These are phyloP conservation scores for Lordiphosa collinella DNA, from an alignment of 1,140 invertebrate genomes.

Conservation along the genomic window DNA sequence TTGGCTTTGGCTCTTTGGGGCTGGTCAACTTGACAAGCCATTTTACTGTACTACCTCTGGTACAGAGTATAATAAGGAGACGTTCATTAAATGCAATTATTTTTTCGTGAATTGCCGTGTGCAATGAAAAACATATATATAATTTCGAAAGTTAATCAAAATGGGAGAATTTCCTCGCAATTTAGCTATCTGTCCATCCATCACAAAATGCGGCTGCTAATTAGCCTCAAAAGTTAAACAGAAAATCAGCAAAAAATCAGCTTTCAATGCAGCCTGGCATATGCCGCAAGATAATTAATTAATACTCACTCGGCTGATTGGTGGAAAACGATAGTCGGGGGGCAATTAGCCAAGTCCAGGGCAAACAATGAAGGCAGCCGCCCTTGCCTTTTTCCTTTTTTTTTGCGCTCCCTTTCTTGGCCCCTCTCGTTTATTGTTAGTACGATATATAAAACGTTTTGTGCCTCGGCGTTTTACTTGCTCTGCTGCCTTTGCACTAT, in stretches of 20 bases:
- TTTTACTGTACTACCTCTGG: too few relatives aligned
- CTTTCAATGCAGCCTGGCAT: conserved; percentile 58
- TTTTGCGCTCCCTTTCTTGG: conserved; percentile 21
- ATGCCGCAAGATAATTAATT: conserved; percentile 64
- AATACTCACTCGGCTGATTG: conserved; percentile 58
- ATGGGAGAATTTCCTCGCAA: neutral
- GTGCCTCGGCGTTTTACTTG: conserved; percentile 27
- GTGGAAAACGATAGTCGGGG: conserved; percentile 48
- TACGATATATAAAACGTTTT: conserved; percentile 32
- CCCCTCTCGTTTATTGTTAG: neutral
- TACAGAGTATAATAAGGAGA: too few relatives aligned
- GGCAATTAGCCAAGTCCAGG: conserved; percentile 57
- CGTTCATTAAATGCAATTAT: too few relatives aligned
- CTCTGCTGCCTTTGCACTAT: conserved; percentile 41
- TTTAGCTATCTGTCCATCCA: neutral
- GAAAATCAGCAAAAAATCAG: conserved; percentile 56
- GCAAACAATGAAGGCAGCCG: conserved; percentile 39
- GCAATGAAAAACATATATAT: too few relatives aligned
- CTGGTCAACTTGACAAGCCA: too few relatives aligned
- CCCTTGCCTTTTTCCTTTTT: conserved; percentile 23
- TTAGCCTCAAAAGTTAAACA: conserved; percentile 58
- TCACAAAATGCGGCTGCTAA: conserved; percentile 49
- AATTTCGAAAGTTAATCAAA: neutral
- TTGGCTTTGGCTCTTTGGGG: too few relatives aligned
- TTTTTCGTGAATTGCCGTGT: too few relatives aligned